phyloP scores from a whole-genome alignment of 2,797 vertebrate genomes.

The Lagocephalus sceleratus region DNA sequence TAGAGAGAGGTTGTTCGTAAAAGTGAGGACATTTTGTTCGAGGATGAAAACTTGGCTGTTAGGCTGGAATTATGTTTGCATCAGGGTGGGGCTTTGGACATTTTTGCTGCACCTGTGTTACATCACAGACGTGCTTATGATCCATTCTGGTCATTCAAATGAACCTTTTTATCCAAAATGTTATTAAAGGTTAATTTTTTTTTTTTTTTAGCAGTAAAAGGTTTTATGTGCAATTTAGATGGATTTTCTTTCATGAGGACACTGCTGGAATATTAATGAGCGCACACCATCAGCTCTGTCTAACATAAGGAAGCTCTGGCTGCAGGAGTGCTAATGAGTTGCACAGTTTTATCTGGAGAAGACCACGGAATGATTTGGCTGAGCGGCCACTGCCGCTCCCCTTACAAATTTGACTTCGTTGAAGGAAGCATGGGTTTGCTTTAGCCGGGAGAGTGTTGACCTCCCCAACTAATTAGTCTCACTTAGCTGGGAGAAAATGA shows the following conservation, averaged over 20 bases:
- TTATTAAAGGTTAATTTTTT: slow-evolving; percentile 11
- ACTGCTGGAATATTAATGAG: slow-evolving; percentile 37
- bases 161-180: slow-evolving; percentile 5
- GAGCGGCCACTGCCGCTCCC: slow-evolving; percentile 18
- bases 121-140: neutral
- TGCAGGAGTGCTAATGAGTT: slow-evolving; percentile 44
- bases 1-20: no score
- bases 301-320: slow-evolving; percentile 28
- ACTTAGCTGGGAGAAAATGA: slow-evolving; percentile 11
- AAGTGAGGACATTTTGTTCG: no score
- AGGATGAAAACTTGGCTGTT: no score
- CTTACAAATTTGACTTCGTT: slow-evolving; percentile 34
- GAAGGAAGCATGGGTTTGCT: slow-evolving; percentile 25
- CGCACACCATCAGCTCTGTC: slow-evolving; percentile 29
- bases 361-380: slow-evolving; percentile 30
- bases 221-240: slow-evolving; percentile 21
- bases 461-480: slow-evolving; percentile 32
- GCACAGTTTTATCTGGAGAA: slow-evolving; percentile 43
- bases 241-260: slow-evolving; percentile 12
- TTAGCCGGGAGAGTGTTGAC: slow-evolving; percentile 37
- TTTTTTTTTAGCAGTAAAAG: slow-evolving; percentile 3
- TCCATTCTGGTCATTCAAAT: slow-evolving; percentile 1
- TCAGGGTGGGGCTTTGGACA: no score
- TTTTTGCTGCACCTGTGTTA: neutral
- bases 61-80: no score